These are phyloP conservation scores for Drosophila dives DNA, from an alignment of 2,888 invertebrate genomes.

Conservation along the genomic window DNA sequence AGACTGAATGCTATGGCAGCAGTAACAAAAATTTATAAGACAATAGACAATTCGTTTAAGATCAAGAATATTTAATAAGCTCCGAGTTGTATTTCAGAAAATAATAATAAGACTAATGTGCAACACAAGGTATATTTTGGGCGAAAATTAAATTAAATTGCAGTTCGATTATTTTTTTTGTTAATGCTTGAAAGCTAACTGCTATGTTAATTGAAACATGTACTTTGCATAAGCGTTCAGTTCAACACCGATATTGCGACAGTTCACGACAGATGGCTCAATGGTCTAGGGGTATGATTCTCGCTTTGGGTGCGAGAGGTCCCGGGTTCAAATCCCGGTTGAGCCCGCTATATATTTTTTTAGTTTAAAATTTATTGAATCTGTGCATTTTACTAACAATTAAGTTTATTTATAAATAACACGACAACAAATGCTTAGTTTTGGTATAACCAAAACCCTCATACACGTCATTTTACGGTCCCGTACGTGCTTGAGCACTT, in stretches of 20 bases:
- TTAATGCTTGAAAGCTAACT: slow-evolving; percentile 7
- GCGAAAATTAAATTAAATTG: not conserved
- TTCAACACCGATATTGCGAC: not conserved
- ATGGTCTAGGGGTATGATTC: slow-evolving; percentile 85
- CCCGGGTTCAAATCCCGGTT: slow-evolving; percentile 85
- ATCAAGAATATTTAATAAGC: not conserved
- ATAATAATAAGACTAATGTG: too few relatives aligned
- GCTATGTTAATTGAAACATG: not conserved
- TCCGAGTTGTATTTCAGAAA: not conserved
- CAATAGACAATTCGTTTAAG: not conserved
- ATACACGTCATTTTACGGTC: slow-evolving; percentile 40
- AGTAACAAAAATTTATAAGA: not conserved
- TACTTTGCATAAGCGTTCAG: rapidly evolving
- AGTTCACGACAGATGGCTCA: slow-evolving; percentile 66
- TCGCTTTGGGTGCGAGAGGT: slow-evolving; percentile 85
- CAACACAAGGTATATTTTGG: too few relatives aligned
- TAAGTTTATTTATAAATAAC: not conserved
- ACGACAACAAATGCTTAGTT: not conserved
- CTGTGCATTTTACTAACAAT: too few relatives aligned
- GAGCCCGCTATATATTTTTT: slow-evolving; percentile 69
- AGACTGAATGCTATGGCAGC: slow-evolving; percentile 2
- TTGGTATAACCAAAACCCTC: not conserved
- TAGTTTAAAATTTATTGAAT: not conserved
- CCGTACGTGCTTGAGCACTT: slow-evolving; percentile 47
- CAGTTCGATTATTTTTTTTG: not conserved